Evolutionary conservation across 2,113 vertebrate species (phyloP), one percentile per base, ranked within the genome.

Genomic region (Talpa occidentalis): DNA sequence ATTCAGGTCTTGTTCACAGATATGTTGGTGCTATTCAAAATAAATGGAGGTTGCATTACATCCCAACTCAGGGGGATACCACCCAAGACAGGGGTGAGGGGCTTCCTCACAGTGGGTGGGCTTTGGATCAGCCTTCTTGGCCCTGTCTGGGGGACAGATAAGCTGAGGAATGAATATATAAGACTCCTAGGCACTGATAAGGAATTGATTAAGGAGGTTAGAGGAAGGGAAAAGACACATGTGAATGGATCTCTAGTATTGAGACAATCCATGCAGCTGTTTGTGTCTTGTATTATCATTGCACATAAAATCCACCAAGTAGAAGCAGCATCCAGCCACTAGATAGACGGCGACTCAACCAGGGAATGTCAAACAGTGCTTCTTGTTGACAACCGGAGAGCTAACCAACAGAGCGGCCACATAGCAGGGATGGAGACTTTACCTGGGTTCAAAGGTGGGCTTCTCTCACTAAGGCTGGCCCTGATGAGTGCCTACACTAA

Each of bases 381-480:
- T 92, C 19, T 44, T 64, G 12, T 42, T 9, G 60, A 56, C 24
- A 67, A 88, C 22, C 62, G 56, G 2, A 32, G 40, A 54, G 44
- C 14, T 37, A 5, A 1, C 2, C 32, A 44, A 8, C 74, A 52
- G 67, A 90, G 54, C 24, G 59, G 60, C 47, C 30, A 14, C 1
- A 7, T 2, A 12, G 11, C 56, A 74, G n/a, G 40, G 15, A 66
- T 14, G 35, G 69, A 79, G 66, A 14, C 42, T 7, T 3, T 30
- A 28, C 37, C 32, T 1, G 44, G 30, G 12, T 26, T 52, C 7
- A 19, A 2, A 0, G 21, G 8, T 26, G 4, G 4, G 2, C 6
- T 81, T 22, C 15, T 85, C 76, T 78, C 74, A 64, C 15, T 4
- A 40, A 21, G 64, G 15, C 24, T 64, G 3, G n/a, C 16, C 9